Evolutionary conservation across 2,797 vertebrate genomes (phyloP).

Genomic region (Hydrocynus forskahlii): DNA sequence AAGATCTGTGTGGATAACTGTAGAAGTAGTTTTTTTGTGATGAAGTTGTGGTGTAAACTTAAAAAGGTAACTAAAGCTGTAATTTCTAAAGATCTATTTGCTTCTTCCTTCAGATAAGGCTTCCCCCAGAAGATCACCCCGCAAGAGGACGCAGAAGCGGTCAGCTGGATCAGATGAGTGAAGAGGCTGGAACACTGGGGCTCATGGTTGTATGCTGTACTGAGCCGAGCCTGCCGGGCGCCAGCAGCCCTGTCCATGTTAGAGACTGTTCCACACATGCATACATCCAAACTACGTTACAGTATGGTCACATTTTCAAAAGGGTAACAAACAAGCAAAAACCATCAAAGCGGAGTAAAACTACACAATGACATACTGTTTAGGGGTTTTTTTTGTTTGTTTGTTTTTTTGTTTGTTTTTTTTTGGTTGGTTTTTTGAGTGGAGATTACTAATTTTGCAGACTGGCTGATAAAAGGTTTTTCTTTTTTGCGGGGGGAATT

Average conservation of each 20-base stretch:
- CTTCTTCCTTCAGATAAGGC: conserved; percentile 86
- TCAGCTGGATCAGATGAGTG: conserved; percentile 96
- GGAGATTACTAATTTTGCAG: not conserved
- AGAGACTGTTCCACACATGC: conserved; percentile 35
- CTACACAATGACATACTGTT: not conserved
- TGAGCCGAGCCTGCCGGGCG: conserved; percentile 23
- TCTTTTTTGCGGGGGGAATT: not conserved
- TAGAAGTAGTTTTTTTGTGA: too few relatives aligned
- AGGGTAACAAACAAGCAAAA: not conserved
- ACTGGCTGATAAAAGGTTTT: not conserved
- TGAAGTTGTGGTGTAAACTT: too few relatives aligned
- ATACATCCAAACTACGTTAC: conserved; percentile 9
- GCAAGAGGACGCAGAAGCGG: conserved; percentile 95
- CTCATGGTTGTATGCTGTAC: conserved; percentile 31
- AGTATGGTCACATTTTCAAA: conserved; percentile 16
- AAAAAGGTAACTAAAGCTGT: too few relatives aligned
- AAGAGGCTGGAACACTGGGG: conserved; percentile 60
- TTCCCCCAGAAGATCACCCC: conserved; percentile 91
- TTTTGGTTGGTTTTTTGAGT: not conserved
- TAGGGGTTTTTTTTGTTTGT: not conserved
- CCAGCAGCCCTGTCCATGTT: conserved; percentile 26
- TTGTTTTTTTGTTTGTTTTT: too few relatives aligned
- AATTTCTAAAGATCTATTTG: not conserved
- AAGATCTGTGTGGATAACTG: too few relatives aligned
- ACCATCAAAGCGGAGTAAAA: not conserved